Evolutionary conservation across 64 coral and sea anemone genomes (phyloP).

Genomic region (Pocillopora verrucosa): DNA sequence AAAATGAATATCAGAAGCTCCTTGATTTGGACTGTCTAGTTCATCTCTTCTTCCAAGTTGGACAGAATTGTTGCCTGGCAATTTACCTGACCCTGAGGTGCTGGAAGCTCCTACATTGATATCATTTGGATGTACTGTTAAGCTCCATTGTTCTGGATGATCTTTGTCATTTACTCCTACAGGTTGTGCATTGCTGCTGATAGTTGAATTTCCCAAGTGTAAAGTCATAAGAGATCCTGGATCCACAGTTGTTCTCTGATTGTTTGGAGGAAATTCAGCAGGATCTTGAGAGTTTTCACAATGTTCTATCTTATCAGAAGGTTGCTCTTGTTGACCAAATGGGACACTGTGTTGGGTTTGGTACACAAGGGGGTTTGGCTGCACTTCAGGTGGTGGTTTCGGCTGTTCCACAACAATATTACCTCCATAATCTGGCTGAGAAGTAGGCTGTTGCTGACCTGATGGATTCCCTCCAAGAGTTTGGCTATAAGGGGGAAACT

Average conservation of each 20-base stretch:
- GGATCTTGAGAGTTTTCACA: background rate
- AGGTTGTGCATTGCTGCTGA: too few species aligned
- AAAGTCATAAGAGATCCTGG: too few species aligned
- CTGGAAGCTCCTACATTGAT: background rate
- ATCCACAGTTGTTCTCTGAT: background rate
- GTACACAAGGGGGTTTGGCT: too few species aligned
- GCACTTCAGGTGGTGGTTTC: background rate
- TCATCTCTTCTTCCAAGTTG: background rate
- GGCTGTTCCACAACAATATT: background rate
- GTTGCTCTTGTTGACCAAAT: constrained; percentile 16
- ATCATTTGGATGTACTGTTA: too few species aligned
- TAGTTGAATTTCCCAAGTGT: too few species aligned
- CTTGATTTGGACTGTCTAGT: background rate
- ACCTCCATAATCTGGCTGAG: background rate
- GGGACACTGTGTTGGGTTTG: background rate
- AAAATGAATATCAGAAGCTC: too few species aligned
- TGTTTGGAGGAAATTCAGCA: background rate
- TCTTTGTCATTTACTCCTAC: too few species aligned
- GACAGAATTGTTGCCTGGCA: background rate
- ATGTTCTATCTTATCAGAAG: background rate
- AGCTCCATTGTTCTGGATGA: too few species aligned
- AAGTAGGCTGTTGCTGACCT: too few species aligned
- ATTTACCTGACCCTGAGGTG: background rate
- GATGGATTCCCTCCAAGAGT: too few species aligned
- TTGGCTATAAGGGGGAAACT: too few species aligned